Percentiles rank a stretch among this genome's conserved stretches.
These are phyloP conservation scores for Tinea trinotella DNA, from an alignment of 2,888 invertebrate genomes.

Conservation along the genomic window DNA sequence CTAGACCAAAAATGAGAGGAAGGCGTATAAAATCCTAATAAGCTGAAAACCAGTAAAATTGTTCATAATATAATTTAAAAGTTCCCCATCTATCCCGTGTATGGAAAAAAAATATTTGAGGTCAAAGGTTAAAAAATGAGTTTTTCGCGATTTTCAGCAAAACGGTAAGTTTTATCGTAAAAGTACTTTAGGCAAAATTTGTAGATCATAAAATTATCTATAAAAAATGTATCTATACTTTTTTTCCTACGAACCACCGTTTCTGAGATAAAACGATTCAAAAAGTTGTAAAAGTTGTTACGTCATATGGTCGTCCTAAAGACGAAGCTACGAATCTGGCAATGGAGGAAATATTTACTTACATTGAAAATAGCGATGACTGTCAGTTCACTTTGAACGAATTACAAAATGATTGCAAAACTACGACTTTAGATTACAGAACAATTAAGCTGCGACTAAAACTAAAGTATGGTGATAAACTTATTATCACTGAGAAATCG, in stretches of 20 bases:
- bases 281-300: slow-evolving; percentile 20
- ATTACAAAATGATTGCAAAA: slow-evolving; percentile 26
- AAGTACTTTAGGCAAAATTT: slow-evolving; percentile 5
- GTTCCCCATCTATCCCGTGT: too few relatives aligned
- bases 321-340: slow-evolving; percentile 29
- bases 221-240: slow-evolving; percentile 21
- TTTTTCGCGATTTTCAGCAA: slow-evolving; percentile 20
- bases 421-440: slow-evolving; percentile 28
- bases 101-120: too few relatives aligned
- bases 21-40: too few relatives aligned
- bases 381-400: slow-evolving; percentile 24
- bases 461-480: slow-evolving; percentile 31
- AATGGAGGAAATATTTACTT: slow-evolving; percentile 35
- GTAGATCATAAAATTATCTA: slow-evolving; percentile 22
- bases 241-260: slow-evolving; percentile 14
- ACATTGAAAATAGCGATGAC: slow-evolving; percentile 26
- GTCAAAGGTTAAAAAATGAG: slow-evolving; percentile 21
- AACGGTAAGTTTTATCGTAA: too few relatives aligned
- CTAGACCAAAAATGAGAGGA: too few relatives aligned
- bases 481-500: slow-evolving; percentile 30
- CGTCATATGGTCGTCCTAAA: slow-evolving; percentile 30
- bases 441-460: slow-evolving; percentile 31
- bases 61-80: too few relatives aligned
- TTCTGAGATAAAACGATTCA: slow-evolving; percentile 22
- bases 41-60: too few relatives aligned